Conservation (phyloP, 2,888 invertebrate genomes). For the Yponomeuta evonymella region DNA sequence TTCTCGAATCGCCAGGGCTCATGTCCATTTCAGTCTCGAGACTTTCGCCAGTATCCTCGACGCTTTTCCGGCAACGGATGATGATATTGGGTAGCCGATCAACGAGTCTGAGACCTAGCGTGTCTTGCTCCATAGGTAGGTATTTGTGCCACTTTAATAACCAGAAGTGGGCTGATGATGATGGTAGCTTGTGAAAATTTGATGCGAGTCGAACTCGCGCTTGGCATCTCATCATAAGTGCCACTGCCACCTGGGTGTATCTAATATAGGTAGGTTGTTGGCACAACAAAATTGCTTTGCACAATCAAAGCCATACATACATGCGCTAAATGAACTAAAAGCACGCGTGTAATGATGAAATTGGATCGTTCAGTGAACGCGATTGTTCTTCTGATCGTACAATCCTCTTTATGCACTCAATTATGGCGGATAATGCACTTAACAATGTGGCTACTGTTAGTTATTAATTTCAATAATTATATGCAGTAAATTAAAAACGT, state of each 20-base stretch:
- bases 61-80: too few species aligned
- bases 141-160: too few species aligned
- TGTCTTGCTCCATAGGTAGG: too few species aligned
- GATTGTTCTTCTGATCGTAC: slow-evolving; percentile 11
- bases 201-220: too few species aligned
- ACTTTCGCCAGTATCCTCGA: too few species aligned
- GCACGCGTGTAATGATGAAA: slow-evolving; percentile 32
- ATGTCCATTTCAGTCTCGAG: too few species aligned
- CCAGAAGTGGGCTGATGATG: too few species aligned
- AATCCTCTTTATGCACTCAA: slow-evolving; percentile 7
- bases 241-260: neutral
- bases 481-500: neutral
- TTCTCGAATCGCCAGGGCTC: too few species aligned
- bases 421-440: neutral
- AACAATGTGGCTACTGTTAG: slow-evolving; percentile 8
- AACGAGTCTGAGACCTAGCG: too few species aligned
- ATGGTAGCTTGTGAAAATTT: too few species aligned
- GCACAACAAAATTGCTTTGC: slow-evolving; percentile 24
- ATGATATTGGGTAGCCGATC: too few species aligned
- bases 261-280: neutral
- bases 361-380: neutral
- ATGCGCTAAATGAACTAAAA: slow-evolving; percentile 53
- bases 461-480: neutral
- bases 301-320: slow-evolving; percentile 50
- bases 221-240: too few species aligned